Conservation (phyloP, 2,888 invertebrate species). For the Pseudoips prasinana region DNA sequence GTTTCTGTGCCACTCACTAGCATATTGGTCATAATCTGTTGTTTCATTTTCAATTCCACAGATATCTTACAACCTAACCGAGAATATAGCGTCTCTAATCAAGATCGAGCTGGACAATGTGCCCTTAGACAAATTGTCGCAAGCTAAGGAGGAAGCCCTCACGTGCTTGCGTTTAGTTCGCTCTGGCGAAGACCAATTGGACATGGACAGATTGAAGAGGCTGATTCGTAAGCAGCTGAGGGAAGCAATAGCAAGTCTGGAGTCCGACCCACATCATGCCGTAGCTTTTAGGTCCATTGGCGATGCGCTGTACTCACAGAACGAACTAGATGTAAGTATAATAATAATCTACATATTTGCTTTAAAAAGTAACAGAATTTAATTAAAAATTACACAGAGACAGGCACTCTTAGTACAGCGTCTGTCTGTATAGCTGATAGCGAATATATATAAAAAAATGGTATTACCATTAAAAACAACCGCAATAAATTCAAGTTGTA, state of each 20-base stretch:
- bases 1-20: too few relatives aligned
- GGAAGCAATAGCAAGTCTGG: slow-evolving; percentile 86
- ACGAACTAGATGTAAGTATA: slow-evolving; percentile 86
- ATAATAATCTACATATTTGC: neutral
- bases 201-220: slow-evolving; percentile 88
- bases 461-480: too few relatives aligned
- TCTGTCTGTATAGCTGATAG: too few relatives aligned
- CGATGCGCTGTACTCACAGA: slow-evolving; percentile 91
- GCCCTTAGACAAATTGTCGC: slow-evolving; percentile 84
- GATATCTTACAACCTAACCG: slow-evolving; percentile 86
- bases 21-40: too few relatives aligned
- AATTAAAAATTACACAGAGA: neutral
- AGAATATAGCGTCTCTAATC: slow-evolving; percentile 87
- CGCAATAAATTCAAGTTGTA: too few relatives aligned
- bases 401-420: too few relatives aligned
- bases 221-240: slow-evolving; percentile 87
- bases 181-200: slow-evolving; percentile 78
- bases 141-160: slow-evolving; percentile 82
- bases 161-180: slow-evolving; percentile 46
- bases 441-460: too few relatives aligned
- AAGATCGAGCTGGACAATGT: slow-evolving; percentile 89
- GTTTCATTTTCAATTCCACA: too few relatives aligned
- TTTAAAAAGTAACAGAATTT: neutral
- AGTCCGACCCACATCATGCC: slow-evolving; percentile 88
- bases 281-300: slow-evolving; percentile 90